Conservation (phyloP, 2,888 invertebrate species). For the Sphecodes monilicornis region DNA sequence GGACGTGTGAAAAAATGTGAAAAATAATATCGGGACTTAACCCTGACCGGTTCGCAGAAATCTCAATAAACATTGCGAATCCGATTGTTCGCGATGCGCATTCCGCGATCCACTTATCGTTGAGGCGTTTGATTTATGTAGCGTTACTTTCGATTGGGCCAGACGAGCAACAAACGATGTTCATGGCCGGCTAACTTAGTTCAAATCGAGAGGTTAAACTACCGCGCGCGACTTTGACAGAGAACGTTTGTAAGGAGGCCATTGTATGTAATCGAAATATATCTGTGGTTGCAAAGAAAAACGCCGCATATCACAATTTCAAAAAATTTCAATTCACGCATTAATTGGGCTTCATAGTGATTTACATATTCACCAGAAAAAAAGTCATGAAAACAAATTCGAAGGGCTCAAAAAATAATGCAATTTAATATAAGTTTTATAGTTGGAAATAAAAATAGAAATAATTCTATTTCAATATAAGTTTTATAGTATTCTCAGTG, state of each 20-base stretch:
- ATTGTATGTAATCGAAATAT: neutral
- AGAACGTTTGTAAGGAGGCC: neutral
- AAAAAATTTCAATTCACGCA: too few relatives aligned
- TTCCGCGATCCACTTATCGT: neutral
- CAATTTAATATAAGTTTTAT: too few relatives aligned
- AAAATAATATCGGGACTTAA: neutral
- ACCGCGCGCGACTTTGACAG: neutral
- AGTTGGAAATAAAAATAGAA: too few relatives aligned
- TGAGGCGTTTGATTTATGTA: neutral
- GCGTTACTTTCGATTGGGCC: neutral
- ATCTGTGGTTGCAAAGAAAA: too few relatives aligned
- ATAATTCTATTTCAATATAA: too few relatives aligned
- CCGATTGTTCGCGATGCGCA: neutral
- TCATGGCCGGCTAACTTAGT: neutral
- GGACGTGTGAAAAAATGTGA: neutral
- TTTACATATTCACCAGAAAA: too few relatives aligned
- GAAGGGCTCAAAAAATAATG: too few relatives aligned
- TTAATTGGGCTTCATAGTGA: too few relatives aligned
- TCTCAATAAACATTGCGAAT: neutral
- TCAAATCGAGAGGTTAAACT: constrained; percentile 1
- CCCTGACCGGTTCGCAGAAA: neutral
- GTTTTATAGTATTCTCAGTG: too few relatives aligned
- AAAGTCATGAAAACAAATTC: too few relatives aligned
- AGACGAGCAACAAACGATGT: too few relatives aligned
- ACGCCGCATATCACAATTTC: too few relatives aligned